Conservation (phyloP, 2,113 vertebrate genomes). For the Neotoma lepida region DNA sequence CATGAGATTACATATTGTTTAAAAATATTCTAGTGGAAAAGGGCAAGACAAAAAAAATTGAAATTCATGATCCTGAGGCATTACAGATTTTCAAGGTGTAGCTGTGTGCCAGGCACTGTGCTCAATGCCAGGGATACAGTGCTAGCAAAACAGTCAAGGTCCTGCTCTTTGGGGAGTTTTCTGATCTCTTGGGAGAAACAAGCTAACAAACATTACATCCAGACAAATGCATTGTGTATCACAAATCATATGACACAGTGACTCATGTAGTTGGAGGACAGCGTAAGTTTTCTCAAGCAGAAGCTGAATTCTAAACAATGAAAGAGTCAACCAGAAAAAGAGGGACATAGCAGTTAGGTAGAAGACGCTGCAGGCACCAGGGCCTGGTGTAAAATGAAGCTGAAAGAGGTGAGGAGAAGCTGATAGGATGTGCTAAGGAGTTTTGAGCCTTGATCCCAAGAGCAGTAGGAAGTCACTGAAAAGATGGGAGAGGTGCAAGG, state of each 20-base stretch:
- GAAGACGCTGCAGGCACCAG: neutral
- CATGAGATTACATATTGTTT: neutral
- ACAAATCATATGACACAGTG: neutral
- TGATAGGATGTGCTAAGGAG: neutral
- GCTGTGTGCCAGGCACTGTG: neutral
- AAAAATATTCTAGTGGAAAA: neutral
- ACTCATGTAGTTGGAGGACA: neutral
- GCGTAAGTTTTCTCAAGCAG: neutral
- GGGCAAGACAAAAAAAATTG: neutral
- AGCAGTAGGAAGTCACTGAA: neutral
- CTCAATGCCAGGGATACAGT: neutral
- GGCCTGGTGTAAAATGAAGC: neutral
- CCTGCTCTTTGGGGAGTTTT: neutral
- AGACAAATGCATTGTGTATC: neutral
- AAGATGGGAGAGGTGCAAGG: neutral
- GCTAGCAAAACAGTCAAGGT: neutral
- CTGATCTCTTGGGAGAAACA: neutral
- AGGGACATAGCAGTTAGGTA: neutral
- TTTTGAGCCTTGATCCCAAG: neutral
- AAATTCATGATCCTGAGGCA: neutral
- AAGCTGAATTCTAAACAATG: neutral
- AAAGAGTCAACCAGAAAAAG: slow-evolving; percentile 17
- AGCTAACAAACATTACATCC: neutral
- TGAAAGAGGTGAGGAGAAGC: neutral
- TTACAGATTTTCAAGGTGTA: neutral